These are phyloP conservation scores for Phycodurus eques DNA, from an alignment of 2,113 vertebrate species.

Conservation along the genomic window DNA sequence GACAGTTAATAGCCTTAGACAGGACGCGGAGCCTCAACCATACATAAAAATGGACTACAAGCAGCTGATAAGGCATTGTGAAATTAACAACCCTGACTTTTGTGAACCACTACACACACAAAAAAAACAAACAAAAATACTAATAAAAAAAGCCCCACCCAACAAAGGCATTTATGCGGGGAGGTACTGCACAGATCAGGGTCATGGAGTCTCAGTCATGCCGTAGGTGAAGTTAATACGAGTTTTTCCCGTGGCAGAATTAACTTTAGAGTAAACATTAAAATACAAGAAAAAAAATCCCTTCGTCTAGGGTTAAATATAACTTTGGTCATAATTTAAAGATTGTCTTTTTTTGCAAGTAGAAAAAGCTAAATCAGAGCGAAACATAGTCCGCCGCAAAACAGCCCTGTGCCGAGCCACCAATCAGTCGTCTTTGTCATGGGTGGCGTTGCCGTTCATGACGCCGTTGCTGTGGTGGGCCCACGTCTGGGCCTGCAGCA, in stretches of 20 bases:
- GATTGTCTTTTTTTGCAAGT: constrained; percentile 47
- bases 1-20: constrained; percentile 17
- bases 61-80: constrained; percentile 6
- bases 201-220: constrained; percentile 2
- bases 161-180: neutral
- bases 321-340: constrained; percentile 41
- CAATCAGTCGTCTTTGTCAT: constrained; percentile 63
- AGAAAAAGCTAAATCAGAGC: constrained; percentile 20
- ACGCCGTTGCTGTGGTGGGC: constrained; percentile 72
- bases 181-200: constrained; percentile 2
- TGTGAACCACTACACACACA: constrained; percentile 24
- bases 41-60: neutral
- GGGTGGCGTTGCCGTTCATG: constrained; percentile 73
- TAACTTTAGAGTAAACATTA: constrained; percentile 14
- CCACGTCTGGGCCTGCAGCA: constrained; percentile 77
- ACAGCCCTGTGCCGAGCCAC: neutral
- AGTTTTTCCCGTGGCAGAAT: constrained; percentile 15
- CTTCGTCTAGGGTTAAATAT: constrained; percentile 33
- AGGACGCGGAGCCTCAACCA: neutral
- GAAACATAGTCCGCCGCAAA: constrained; percentile 15
- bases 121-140: neutral
- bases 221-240: constrained; percentile 7
- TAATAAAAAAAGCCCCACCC: neutral
- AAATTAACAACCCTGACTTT: constrained; percentile 23
- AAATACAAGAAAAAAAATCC: constrained; percentile 34